Conservation (phyloP, 2,113 vertebrate species). For the Holacanthus passer region DNA sequence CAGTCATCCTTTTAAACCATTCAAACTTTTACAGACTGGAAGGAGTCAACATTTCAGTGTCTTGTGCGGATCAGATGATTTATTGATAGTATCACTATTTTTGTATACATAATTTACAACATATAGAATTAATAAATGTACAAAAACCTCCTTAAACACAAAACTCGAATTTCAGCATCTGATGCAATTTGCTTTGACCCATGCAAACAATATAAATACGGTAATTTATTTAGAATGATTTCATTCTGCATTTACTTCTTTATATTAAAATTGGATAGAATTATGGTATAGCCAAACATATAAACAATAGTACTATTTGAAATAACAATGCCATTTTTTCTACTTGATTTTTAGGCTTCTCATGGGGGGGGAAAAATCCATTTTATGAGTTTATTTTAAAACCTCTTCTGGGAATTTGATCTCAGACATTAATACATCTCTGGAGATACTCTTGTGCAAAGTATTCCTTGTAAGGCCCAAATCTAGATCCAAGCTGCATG, state of each 20-base stretch:
- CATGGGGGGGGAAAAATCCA: background rate
- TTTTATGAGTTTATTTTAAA: background rate
- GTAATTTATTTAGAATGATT: background rate
- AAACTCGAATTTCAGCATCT: too few species aligned
- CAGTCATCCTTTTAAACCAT: too few species aligned
- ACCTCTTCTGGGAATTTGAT: background rate
- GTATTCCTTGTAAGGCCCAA: conserved; percentile 3
- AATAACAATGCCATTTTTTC: too few species aligned
- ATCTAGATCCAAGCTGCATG: background rate
- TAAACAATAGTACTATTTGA: background rate
- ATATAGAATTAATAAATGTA: background rate
- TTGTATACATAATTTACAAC: background rate
- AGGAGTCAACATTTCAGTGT: background rate
- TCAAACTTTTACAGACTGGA: too few species aligned
- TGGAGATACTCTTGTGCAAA: background rate
- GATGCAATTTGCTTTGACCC: background rate
- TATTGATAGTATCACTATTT: background rate
- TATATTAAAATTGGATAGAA: background rate
- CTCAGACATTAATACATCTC: background rate
- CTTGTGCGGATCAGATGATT: background rate
- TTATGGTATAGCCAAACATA: too few species aligned
- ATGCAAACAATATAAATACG: background rate
- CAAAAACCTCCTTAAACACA: background rate
- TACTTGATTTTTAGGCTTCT: background rate
- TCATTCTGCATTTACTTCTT: background rate